Base-by-base conservation (phyloP, 2,113 vertebrate genomes). In the Vombatus ursinus region DNA sequence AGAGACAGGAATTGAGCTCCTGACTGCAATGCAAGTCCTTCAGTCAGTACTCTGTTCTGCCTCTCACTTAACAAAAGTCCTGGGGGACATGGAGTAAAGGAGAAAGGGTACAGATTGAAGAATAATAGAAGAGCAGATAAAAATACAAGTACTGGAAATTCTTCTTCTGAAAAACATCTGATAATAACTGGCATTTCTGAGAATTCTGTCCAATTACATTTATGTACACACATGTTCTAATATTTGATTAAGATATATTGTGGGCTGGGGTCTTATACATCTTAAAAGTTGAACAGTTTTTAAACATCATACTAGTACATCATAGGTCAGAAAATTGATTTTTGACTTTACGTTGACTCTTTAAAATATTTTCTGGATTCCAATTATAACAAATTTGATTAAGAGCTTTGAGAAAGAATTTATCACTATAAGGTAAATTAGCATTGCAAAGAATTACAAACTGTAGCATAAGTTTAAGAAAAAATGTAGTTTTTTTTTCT, bases 261-360 rank as follows among this genome's bases (percentile, higher is more conserved):
- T 92, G 90, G 12, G 19, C 3, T n/a, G 16, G 19, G n/a, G 31
- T 50, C 11, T 89, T 96, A 93, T 37, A 90, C 11, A 93, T 93
- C 92, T 96, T 96, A 95, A 92, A 92, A 92, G 10, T 95, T 14
- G 93, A 94, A 90, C 24, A 90, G 94, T 28, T 95, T 96, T 95
- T 77, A 92, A 2, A 24, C 48, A 68, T 48, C 19, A 93, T n/a
- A 61, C 47, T 93, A 95, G 3, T 77, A 54, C 0, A 89, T 89
- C n/a, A 44, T 95, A 96, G 26, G 22, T 54, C 51, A 94, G 44
- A 94, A 92, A 92, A 93, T 7, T 52, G 92, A 68, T 90, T 44
- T 90, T 95, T 96, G 19, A 50, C 16, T 95, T 94, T 95, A 89
- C 77, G 68, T 2, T 89, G 24, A 92, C 91, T 3, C 22, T 53